Base-by-base conservation (phyloP, 2,797 vertebrate genomes). In the Capromys pilorides region DNA sequence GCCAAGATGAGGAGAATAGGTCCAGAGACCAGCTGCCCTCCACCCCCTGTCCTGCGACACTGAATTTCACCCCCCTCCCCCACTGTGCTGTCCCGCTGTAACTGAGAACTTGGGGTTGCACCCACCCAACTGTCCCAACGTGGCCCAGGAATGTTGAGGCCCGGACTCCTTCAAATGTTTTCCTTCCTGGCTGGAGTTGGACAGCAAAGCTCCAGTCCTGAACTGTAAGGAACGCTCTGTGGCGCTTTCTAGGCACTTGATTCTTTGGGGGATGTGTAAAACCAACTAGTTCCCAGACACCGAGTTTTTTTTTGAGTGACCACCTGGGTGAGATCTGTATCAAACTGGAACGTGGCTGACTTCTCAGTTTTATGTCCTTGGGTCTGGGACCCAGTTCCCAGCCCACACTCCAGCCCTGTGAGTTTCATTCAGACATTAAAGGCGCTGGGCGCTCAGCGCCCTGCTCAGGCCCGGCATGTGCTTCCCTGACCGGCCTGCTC, bases 71-170 rank as follows among this genome's bases (percentile, higher is more conserved):
- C 94, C 96, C 97, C 97, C 41, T 71, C 94, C 96, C 97, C 97
- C 41, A 90, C 83, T 59, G 86, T 21, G 92, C 88, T 95, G 83
- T 95, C 97, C 51, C 96, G 96, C 97, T 97, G 95, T 95, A 97
- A 93, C 96, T 86, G 95, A 97, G 96, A 98, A 97, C 96, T 97
- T 97, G 97, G 96, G 95, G n/a, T 97, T 97, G 97, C 49, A 78
- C 62, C 69, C 11, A 84, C 84, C 88, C 41, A 91, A 39, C 89
- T 79, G 36, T 91, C 87, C 81, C 26, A 77, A 80, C 36, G 49
- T 49, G 64, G 79, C 62, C 79, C 26, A 61, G 78, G 62, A 78
- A 59, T 54, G 83, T 54, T 39, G 28, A 73, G 71, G 39, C 78
- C 86, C 24, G 31, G 22, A 8, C 21, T 67, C 49, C 61, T 39